These are phyloP conservation scores for Drosophila ambigua DNA, from an alignment of 1,140 invertebrate genomes.

Conservation along the genomic window DNA sequence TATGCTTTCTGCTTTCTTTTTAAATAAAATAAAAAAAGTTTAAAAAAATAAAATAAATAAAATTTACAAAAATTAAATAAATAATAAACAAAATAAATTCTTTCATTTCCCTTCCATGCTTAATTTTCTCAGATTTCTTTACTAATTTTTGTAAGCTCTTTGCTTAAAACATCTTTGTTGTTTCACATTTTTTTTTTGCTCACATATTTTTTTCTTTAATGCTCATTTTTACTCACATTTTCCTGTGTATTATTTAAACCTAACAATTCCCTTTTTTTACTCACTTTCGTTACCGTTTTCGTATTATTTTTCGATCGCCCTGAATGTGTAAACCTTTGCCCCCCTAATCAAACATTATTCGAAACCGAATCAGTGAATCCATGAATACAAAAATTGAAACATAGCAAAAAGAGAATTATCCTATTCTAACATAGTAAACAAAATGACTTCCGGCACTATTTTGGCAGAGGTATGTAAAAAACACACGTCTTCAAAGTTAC, in stretches of 20 bases:
- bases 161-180: not conserved
- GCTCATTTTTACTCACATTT: constrained; percentile 10
- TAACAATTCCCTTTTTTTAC: not conserved
- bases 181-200: not conserved
- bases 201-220: too few species aligned
- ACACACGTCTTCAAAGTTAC: constrained; percentile 64
- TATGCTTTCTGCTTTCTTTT: constrained; percentile 15
- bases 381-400: constrained; percentile 33
- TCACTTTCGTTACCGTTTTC: constrained; percentile 28
- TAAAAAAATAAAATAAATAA: too few species aligned
- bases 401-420: constrained; percentile 45
- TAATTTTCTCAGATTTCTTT: too few species aligned
- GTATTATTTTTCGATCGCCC: constrained; percentile 39
- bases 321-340: constrained; percentile 26
- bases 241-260: constrained; percentile 22
- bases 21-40: too few species aligned
- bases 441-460: constrained; percentile 84
- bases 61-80: too few species aligned
- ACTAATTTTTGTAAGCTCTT: too few species aligned
- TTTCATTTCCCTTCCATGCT: too few species aligned
- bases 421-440: constrained; percentile 73
- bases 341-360: constrained; percentile 23
- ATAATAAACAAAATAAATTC: too few species aligned
- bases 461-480: constrained; percentile 84
- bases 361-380: constrained; percentile 33